phyloP scores from a whole-genome alignment of 2,888 invertebrate species.

The Troides oblongomaculatus region DNA sequence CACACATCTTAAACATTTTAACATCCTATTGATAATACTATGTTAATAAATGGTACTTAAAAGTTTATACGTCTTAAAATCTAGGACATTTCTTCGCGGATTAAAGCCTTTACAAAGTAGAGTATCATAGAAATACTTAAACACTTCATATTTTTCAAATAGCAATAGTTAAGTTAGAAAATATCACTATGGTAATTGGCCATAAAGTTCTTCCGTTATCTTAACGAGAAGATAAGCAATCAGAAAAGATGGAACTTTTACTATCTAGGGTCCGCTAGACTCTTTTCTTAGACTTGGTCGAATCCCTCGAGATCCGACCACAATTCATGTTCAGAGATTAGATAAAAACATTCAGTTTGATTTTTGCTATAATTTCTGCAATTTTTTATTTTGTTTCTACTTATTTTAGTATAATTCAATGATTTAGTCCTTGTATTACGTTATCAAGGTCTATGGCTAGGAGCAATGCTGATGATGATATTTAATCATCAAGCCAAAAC shows the following conservation, averaged over 20 bases:
- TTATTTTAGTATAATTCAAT: not conserved
- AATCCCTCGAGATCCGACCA: slow-evolving; percentile 16
- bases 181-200: not conserved
- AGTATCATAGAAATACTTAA: no score
- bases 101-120: no score
- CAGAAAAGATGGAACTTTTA: slow-evolving; percentile 19
- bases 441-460: no score
- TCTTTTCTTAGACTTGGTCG: slow-evolving; percentile 19
- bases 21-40: no score
- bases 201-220: not conserved
- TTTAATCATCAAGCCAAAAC: no score
- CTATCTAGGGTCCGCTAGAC: slow-evolving; percentile 22
- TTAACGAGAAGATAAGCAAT: slow-evolving; percentile 19
- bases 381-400: not conserved
- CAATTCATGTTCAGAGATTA: slow-evolving; percentile 20
- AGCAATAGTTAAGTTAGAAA: not conserved
- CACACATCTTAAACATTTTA: no score
- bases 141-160: not conserved
- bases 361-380: not conserved
- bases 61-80: no score
- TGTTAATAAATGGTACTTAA: no score
- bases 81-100: no score
- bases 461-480: no score
- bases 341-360: slow-evolving; percentile 12
- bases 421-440: no score